Evolutionary conservation across 2,113 vertebrate species (phyloP).

Genomic region (Hiodon tergisus): DNA sequence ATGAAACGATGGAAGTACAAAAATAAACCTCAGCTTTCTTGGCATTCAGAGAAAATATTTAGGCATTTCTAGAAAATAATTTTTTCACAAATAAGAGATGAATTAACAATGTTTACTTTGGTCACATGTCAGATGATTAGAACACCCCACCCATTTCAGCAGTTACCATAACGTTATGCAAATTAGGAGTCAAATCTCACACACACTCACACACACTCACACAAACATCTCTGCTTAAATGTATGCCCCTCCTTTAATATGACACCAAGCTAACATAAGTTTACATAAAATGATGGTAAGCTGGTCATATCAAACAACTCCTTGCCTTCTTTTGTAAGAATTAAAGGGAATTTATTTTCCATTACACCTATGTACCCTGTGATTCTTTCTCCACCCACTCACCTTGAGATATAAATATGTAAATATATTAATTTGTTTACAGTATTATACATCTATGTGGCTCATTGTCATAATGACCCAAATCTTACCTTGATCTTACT

Average conservation of each 20-base stretch:
- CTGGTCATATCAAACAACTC: background rate
- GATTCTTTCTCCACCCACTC: conserved; percentile 20
- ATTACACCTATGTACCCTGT: conserved; percentile 29
- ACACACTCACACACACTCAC: background rate
- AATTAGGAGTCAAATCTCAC: background rate
- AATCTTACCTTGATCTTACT: background rate
- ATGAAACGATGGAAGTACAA: conserved; percentile 63
- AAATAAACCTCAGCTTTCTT: conserved; percentile 69
- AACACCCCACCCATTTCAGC: conserved; percentile 40
- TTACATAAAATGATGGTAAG: conserved; percentile 24
- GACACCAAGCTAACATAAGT: background rate
- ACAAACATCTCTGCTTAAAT: no score
- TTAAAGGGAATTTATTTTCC: conserved; percentile 47
- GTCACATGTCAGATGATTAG: conserved; percentile 55
- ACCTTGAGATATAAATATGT: conserved; percentile 27
- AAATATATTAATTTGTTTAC: conserved; percentile 27
- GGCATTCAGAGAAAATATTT: conserved; percentile 63
- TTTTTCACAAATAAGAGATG: conserved; percentile 45
- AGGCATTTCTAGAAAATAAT: conserved; percentile 63
- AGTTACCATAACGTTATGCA: conserved; percentile 21
- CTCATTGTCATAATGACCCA: conserved; percentile 20
- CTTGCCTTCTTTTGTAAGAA: conserved; percentile 30
- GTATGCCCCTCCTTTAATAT: background rate
- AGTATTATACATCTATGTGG: conserved; percentile 18
- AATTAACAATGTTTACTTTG: conserved; percentile 60